Percentiles rank a stretch among this genome's conserved stretches.
phyloP scores from a whole-genome alignment of 2,797 vertebrate species.

The Capromys pilorides region DNA sequence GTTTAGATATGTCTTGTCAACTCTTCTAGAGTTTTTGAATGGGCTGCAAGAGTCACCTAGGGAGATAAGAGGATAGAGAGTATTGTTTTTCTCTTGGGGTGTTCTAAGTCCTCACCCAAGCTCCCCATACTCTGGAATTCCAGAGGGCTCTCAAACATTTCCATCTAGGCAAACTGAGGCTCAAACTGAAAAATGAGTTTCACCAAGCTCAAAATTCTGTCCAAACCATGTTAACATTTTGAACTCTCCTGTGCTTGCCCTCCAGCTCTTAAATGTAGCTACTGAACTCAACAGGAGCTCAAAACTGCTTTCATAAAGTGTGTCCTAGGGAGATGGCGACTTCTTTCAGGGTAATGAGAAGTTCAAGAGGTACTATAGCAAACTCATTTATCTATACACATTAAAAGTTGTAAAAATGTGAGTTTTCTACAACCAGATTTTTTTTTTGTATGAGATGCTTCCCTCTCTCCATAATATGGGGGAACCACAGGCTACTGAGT shows the following conservation, averaged over 20 bases:
- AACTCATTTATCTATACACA: background rate
- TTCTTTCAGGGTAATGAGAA: background rate
- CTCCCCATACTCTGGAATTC: slow-evolving; percentile 10
- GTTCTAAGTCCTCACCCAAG: background rate
- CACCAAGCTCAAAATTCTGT: background rate
- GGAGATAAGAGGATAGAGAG: background rate
- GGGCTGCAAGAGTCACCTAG: background rate
- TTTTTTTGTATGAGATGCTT: background rate
- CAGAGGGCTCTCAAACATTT: background rate
- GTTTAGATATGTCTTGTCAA: background rate
- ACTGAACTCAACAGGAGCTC: background rate
- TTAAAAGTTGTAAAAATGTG: slow-evolving; percentile 9
- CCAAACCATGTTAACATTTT: background rate
- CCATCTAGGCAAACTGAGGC: background rate
- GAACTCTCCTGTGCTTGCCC: background rate
- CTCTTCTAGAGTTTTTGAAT: slow-evolving; percentile 8
- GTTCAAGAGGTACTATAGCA: slow-evolving; percentile 15
- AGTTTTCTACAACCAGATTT: background rate
- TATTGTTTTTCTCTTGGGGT: background rate
- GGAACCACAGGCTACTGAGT: background rate
- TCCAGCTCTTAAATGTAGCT: background rate
- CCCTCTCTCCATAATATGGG: background rate
- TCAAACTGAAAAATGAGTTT: background rate
- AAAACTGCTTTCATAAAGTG: slow-evolving; percentile 8
- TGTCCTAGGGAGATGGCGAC: background rate